Conservation (phyloP, 2,888 invertebrate species). For the Entomobrya proxima region DNA sequence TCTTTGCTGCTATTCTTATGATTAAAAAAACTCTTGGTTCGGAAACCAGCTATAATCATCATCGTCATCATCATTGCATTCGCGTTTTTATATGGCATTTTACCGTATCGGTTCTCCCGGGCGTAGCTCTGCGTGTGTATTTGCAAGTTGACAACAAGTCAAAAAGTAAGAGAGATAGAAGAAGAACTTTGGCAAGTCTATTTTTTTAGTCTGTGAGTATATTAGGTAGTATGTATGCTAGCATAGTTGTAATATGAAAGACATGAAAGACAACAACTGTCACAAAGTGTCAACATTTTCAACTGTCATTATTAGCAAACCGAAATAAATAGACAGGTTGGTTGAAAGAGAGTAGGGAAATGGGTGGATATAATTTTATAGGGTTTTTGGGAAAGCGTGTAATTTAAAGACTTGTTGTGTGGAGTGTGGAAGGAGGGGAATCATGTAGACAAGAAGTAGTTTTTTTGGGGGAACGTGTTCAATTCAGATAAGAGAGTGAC, state of each 20-base stretch:
- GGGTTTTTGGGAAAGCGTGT: too few species aligned
- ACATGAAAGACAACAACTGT: conserved; percentile 43
- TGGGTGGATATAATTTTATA: neutral
- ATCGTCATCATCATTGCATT: too few species aligned
- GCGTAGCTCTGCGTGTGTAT: conserved; percentile 42
- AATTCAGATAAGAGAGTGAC: too few species aligned
- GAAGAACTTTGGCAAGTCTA: neutral
- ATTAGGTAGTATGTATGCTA: neutral
- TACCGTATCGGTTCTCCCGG: conserved; percentile 65
- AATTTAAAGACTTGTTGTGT: too few species aligned
- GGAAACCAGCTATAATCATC: too few species aligned
- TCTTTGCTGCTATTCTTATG: too few species aligned
- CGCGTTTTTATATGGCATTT: too few species aligned
- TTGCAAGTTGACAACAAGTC: conserved; percentile 65
- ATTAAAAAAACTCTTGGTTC: too few species aligned
- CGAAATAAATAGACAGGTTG: neutral
- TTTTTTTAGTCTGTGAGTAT: too few species aligned
- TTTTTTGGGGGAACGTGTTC: too few species aligned
- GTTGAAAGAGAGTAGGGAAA: neutral
- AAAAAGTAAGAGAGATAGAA: conserved; percentile 3
- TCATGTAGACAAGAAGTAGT: too few species aligned
- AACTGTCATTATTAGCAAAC: conserved; percentile 29
- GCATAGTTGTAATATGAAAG: neutral
- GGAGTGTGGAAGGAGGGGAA: too few species aligned
- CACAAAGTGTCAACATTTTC: conserved; percentile 61